Evolutionary conservation across 2,797 vertebrate species (phyloP), one percentile per base, ranked within the genome.

Genomic region (Tokudaia muenninki): DNA sequence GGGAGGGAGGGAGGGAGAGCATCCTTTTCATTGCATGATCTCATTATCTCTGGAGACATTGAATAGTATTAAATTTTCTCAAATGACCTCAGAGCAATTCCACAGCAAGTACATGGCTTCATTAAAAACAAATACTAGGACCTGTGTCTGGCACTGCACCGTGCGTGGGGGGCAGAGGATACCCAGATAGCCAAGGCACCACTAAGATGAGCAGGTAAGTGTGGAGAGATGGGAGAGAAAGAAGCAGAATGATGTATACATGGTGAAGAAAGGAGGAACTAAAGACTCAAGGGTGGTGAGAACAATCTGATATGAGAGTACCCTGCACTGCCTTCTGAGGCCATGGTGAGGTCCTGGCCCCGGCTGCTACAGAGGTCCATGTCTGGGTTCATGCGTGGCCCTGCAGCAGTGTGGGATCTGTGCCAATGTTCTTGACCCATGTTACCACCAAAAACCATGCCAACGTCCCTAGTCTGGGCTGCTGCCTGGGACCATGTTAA

Each of bases 41-140:
- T 94, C 31, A 75, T 70, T 81, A 90, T 77, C 50, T 87, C 63
- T 79, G 41, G 47, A 90, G 70, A 55, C 72, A 21, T 29, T 93
- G 21, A 90, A 29, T 87, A 83, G 9, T 81, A 94, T 81, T 90
- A 52, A 72, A 93, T 88, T 92, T 95, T 59, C 84, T 79, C 92
- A 93, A 97, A 93, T 91, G n/a, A 91, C 78, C 47, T 90, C 31
- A 92, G 83, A 92, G 61, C 57, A 96, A 84, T 79, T 92, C 26
- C 59, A 87, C 10, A 79, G 41, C 31, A 50, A 94, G 63, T 74
- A 5, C 41, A 87, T 44, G 47, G 55, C 55, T 91, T n/a, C 74
- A 81, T 57, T 94, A 83, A 63, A 63, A 63, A 86, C 31, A 86
- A 47, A 70, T 24, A 26, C 17, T n/a, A 81, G 19, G 37, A 74